Evolutionary conservation across 2,113 vertebrate species (phyloP), one percentile per base, ranked within the genome.

Genomic region (Coptodon bakossiorum): DNA sequence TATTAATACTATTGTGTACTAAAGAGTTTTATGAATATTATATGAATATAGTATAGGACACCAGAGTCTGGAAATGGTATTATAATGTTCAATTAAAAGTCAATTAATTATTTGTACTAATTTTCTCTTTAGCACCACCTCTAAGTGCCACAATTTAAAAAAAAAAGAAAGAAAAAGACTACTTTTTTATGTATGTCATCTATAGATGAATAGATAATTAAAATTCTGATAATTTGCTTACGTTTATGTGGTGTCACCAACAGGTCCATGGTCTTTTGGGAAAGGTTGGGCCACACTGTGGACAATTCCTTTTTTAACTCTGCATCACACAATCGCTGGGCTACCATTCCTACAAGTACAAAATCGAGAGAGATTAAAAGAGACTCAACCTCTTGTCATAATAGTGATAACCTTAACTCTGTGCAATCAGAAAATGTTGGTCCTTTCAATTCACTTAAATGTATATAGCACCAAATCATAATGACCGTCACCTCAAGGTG

Each of bases 221-320:
- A 63, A 16, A 45, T 40, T 5, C 5, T 13, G 16, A 68, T 4
- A 10, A 59, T 61, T 52, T 78, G 71, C 92, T 93, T 92, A 99
- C 98, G 96, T 96, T 98, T 98, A 89, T 99, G 98, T 85, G 98
- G 98, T 0, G 98, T 98, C 82, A 99, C 98, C 93, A 99, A 91
- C 79, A 99, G 92, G 89, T 99, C 98, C 96, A 99, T 93, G 6
- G 97, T 98, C 94, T 99, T 99, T 92, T 98, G 97, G 22, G 98
- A 98, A 6, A 99, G 97, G 76, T 95, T 98, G 82, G 98, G 97
- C 98, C 98, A 99, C 85, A 99, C 98, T 1, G 97, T 96, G 0
- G 97, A 94, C 82, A 99, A 96, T 94, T 99, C 98, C 93, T 99
- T 99, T 86, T 98, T 97, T 66, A 99, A 79, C 90, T 98, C 97